Base-by-base conservation (phyloP, 1,140 invertebrate species). In the Tachypleus tridentatus region DNA sequence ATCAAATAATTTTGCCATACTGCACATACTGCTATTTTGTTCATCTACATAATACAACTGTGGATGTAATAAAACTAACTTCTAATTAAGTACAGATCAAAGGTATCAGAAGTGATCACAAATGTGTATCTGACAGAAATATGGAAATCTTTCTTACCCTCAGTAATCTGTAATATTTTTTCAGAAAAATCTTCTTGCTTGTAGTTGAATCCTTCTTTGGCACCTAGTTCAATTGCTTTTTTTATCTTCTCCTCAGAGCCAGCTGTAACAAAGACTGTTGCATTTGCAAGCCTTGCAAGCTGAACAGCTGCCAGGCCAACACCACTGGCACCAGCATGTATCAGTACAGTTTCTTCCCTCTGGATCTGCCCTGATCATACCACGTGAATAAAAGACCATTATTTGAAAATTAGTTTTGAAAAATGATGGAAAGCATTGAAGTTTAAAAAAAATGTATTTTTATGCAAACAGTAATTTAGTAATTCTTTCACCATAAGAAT, bases 261-360 rank as follows among this genome's bases (percentile, higher is more conserved):
- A 52, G 75, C 76, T n/a, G 76, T 77, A 3, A 75, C 70, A 57
- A 75, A 68, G 3, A 73, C 61, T 47, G 57, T 64, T 47, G 71
- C 73, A 4, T 71, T 67, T 10, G 72, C 73, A 51, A 72, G 64
- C n/a, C 70, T 64, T 53, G 68, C 68, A 47, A 78, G 63, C 72
- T 77, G 76, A 51, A 73, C 67, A 5, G 75, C 74, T 48, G 77
- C 75, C 8, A 74, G 76, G n/a, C 76, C 77, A 3, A 77, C 76
- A 3, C 77, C 77, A 70, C 76, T 77, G 9, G 70, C 76, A 8
- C 75, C 77, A 61, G 75, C 77, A 66, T 78, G 77, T 49, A 78
- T 74, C 47, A 78, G 67, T 3, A 77, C 76, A 4, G 61, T 65
- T 9, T 76, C 74, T 51, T 70, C 72, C 49, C 67, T n/a, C 53